A percentile compares a stretch with the other conserved stretches of the same genome.
phyloP scores from a whole-genome alignment of 2,888 invertebrate species.

The Heteromurus nitidus region DNA sequence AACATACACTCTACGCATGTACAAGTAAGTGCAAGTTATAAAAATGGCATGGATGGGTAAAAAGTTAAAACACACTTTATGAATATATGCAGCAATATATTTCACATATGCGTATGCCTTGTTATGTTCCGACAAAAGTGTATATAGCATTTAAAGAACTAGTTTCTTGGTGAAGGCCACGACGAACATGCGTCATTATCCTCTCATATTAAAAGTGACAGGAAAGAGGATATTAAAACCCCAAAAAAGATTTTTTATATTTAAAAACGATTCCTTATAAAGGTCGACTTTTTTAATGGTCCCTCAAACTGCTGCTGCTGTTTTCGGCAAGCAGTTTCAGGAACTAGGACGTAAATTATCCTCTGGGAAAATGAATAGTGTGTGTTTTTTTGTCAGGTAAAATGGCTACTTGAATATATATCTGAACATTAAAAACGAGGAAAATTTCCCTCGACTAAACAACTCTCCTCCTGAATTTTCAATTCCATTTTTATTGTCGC shows the following conservation, averaged over 20 bases:
- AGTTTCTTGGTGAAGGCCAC: neutral
- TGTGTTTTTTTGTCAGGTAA: conserved; percentile 28
- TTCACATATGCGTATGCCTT: neutral
- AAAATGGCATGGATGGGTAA: neutral
- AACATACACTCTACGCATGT: no score
- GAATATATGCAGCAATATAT: neutral
- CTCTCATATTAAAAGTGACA: conserved; percentile 14
- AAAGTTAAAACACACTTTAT: neutral
- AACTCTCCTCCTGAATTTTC: conserved; percentile 29
- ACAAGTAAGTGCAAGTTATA: neutral
- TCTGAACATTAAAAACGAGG: conserved; percentile 8
- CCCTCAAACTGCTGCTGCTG: neutral
- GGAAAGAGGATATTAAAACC: conserved; percentile 18
- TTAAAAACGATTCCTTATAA: conserved; percentile 28
- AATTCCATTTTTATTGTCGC: conserved; percentile 55
- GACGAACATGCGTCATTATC: conserved; percentile 30
- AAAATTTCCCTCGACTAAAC: neutral
- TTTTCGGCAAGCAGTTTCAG: conserved; percentile 15
- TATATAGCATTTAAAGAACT: neutral
- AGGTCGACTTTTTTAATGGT: conserved; percentile 32
- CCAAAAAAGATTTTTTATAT: conserved; percentile 14
- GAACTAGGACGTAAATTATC: conserved; percentile 41
- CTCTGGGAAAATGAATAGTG: conserved; percentile 19
- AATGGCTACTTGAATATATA: conserved; percentile 35
- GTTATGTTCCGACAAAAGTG: neutral